Conservation (phyloP, 2,113 vertebrate genomes). For the Picathartes gymnocephalus region DNA sequence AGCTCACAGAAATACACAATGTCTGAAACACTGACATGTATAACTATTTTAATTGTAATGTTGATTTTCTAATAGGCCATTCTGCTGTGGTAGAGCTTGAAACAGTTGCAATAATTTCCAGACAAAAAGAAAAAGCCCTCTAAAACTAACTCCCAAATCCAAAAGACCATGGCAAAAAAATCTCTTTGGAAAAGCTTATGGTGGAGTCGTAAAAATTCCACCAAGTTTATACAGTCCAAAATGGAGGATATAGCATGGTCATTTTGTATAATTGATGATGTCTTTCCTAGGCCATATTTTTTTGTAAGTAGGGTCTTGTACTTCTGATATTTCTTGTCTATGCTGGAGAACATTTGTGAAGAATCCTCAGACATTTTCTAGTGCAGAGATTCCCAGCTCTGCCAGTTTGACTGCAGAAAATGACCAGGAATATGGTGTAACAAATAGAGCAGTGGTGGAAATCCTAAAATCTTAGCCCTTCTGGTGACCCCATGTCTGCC, state of each 20-base stretch:
- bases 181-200: background rate
- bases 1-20: constrained; percentile 40
- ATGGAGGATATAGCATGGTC: background rate
- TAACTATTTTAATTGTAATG: constrained; percentile 46
- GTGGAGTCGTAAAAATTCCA: background rate
- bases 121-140: background rate
- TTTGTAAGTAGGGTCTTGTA: background rate
- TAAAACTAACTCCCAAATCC: background rate
- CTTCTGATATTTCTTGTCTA: background rate
- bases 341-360: background rate
- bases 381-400: background rate
- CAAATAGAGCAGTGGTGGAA: background rate
- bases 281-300: background rate
- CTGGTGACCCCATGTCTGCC: background rate
- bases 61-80: constrained; percentile 12
- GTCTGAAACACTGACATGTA: constrained; percentile 42
- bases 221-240: background rate
- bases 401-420: background rate
- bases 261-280: background rate
- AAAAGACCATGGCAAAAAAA: background rate
- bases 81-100: background rate
- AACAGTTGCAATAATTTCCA: background rate
- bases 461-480: background rate
- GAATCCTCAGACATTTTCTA: background rate
- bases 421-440: background rate